Percentiles rank a stretch among this genome's conserved stretches.
phyloP scores from a whole-genome alignment of 2,888 invertebrate species.

The Corbicula japonica region DNA sequence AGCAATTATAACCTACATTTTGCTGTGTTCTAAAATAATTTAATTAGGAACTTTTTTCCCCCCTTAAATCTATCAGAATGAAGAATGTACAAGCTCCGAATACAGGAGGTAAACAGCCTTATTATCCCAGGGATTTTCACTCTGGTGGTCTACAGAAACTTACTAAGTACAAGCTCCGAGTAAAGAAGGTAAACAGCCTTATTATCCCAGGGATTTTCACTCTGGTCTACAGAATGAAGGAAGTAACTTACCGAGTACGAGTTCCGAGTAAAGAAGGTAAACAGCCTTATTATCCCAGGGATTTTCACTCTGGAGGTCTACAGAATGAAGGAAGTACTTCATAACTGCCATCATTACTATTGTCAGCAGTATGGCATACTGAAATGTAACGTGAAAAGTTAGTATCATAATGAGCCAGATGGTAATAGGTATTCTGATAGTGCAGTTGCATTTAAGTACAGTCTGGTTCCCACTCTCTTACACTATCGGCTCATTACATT shows the following conservation, averaged over 20 bases:
- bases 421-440: no score
- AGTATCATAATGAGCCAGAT: no score
- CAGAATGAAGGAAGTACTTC: constrained; percentile 92
- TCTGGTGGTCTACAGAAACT: constrained; percentile 64
- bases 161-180: constrained; percentile 97
- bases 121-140: constrained; percentile 93
- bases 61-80: no score
- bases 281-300: constrained; percentile 99
- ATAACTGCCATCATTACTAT: constrained; percentile 96
- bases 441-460: no score
- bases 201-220: constrained; percentile 99
- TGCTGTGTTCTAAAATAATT: no score
- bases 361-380: constrained; percentile 97
- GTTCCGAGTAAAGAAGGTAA: constrained; percentile 97
- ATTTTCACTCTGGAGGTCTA: constrained; percentile 96
- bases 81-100: constrained; percentile 97
- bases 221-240: constrained; percentile 95
- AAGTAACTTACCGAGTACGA: constrained; percentile 93
- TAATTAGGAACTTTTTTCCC: no score
- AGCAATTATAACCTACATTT: no score
- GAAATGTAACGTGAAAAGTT: constrained; percentile 57
- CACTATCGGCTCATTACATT: no score
- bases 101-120: constrained; percentile 99
- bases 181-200: constrained; percentile 99
- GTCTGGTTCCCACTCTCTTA: no score